Conservation (phyloP, 2,888 invertebrate species). For the Pammene fasciana region DNA sequence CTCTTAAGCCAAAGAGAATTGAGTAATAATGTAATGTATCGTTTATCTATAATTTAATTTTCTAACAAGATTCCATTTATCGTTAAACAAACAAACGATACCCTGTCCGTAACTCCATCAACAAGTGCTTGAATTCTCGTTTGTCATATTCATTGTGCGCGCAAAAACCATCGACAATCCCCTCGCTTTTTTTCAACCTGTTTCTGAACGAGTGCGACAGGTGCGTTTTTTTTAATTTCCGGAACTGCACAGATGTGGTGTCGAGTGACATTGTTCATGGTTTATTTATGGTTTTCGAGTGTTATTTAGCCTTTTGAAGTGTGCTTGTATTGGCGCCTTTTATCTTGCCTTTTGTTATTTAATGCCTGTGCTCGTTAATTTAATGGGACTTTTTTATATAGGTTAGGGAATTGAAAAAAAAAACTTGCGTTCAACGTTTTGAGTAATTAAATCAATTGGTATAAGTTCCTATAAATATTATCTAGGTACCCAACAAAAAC, state of each 20-base stretch:
- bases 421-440: too few species aligned
- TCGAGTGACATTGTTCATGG: slow-evolving; percentile 48
- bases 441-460: too few species aligned
- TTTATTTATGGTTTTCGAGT: slow-evolving; percentile 29
- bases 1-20: too few species aligned
- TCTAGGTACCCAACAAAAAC: too few species aligned
- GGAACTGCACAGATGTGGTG: slow-evolving; percentile 50
- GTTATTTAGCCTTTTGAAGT: slow-evolving; percentile 21
- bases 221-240: slow-evolving; percentile 54
- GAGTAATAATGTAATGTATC: too few species aligned
- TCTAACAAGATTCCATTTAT: slow-evolving; percentile 18
- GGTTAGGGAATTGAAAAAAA: too few species aligned
- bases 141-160: slow-evolving; percentile 23
- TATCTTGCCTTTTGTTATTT: slow-evolving; percentile 18
- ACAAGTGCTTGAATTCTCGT: slow-evolving; percentile 37
- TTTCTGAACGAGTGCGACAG: slow-evolving; percentile 52
- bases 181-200: slow-evolving; percentile 39
- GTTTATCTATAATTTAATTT: neutral
- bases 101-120: slow-evolving; percentile 26
- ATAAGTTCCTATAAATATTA: too few species aligned
- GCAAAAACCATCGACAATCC: slow-evolving; percentile 35
- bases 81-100: slow-evolving; percentile 23
- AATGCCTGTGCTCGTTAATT: neutral
- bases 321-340: slow-evolving; percentile 14
- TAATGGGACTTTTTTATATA: neutral